Evolutionary conservation across 2,113 vertebrate genomes (phyloP).

Genomic region (Sander vitreus): DNA sequence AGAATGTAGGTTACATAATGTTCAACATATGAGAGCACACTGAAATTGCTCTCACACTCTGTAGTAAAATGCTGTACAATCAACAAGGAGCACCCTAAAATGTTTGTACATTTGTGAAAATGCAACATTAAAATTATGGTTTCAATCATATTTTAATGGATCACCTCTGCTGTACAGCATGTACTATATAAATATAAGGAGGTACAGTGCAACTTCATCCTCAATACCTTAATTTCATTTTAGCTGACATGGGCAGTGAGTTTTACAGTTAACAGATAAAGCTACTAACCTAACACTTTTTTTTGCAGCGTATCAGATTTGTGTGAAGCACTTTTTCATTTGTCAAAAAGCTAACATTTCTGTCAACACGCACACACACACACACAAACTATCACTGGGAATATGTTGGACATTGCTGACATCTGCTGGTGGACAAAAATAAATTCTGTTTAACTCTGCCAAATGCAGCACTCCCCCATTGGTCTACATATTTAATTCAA

Average conservation of each 20-base stretch:
- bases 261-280: background rate
- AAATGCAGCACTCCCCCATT: background rate
- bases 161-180: background rate
- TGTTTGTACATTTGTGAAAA: background rate
- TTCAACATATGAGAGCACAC: background rate
- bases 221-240: background rate
- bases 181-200: too few species aligned
- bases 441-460: background rate
- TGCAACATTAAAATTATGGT: background rate
- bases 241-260: too few species aligned
- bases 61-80: background rate
- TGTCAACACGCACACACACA: slow-evolving; percentile 2
- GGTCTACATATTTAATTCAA: background rate
- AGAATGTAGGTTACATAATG: too few species aligned
- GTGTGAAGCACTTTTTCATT: too few species aligned
- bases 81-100: background rate
- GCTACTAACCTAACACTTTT: too few species aligned
- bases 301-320: too few species aligned
- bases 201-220: background rate
- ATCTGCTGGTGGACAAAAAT: slow-evolving; percentile 59
- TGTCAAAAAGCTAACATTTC: background rate
- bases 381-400: slow-evolving; percentile 10
- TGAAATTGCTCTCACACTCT: background rate
- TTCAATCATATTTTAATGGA: background rate
- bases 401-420: slow-evolving; percentile 59